These are phyloP conservation scores for Cisticola juncidis DNA, from an alignment of 2,113 vertebrate genomes.

Conservation along the genomic window DNA sequence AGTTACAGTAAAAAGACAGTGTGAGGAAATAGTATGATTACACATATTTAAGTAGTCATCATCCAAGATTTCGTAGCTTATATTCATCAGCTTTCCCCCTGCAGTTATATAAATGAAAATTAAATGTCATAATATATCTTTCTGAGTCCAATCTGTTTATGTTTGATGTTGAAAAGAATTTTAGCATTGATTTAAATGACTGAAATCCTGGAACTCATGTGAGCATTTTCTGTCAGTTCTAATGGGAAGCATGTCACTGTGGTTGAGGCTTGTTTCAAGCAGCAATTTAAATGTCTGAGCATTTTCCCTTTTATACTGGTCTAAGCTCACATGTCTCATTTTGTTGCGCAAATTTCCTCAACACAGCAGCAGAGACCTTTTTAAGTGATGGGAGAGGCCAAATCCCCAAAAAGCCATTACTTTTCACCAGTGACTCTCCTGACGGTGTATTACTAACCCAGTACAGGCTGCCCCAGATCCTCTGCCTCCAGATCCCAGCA, in stretches of 20 bases:
- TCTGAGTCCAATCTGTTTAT: not conserved
- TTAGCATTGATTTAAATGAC: conserved; percentile 2
- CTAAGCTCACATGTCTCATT: not conserved
- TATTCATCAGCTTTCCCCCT: not conserved
- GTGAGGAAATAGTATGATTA: not conserved
- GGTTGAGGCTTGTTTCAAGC: conserved; percentile 4
- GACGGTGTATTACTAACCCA: not conserved
- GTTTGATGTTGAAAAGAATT: not conserved
- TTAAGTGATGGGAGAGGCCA: not conserved
- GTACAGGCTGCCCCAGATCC: not conserved
- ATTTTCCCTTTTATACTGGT: not conserved
- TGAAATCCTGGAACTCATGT: not conserved
- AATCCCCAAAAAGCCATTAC: not conserved
- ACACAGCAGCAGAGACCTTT: not conserved
- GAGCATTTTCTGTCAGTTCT: not conserved
- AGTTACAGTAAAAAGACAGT: not conserved
- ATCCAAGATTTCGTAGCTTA: not conserved
- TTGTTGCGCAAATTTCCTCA: not conserved
- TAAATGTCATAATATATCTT: not conserved
- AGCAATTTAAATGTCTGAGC: conserved; percentile 54
- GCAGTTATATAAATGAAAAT: conserved; percentile 1
- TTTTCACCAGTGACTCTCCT: not conserved
- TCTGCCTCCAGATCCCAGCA: not conserved
- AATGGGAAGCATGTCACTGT: not conserved
- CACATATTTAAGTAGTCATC: not conserved